Conservation (phyloP, 1,140 invertebrate species). For the Plutomurus gul region DNA sequence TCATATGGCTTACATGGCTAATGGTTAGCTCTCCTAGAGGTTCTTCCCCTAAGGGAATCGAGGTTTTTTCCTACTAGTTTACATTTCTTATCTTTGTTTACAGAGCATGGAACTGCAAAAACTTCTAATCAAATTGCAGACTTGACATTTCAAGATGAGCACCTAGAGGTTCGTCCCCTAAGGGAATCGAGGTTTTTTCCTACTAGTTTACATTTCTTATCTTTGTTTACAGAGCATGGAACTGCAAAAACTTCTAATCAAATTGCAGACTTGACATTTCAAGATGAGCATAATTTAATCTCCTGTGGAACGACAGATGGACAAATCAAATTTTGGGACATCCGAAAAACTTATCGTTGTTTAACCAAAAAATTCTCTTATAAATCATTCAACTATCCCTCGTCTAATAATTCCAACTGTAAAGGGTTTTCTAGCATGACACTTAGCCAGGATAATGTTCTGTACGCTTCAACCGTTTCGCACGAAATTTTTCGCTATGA, state of each 20-base stretch:
- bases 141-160: background rate
- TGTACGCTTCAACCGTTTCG: background rate
- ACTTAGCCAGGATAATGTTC: background rate
- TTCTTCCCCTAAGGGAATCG: no score
- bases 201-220: no score
- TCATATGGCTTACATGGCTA: background rate
- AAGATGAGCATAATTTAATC: background rate
- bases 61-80: no score
- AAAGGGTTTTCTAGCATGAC: background rate
- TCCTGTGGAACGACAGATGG: background rate
- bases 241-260: background rate
- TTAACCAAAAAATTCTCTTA: background rate
- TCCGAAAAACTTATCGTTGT: background rate
- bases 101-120: background rate
- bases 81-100: no score
- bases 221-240: background rate
- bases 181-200: no score
- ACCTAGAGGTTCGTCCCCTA: no score
- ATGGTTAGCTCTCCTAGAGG: background rate
- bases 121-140: background rate
- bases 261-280: background rate
- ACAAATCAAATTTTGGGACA: conserved; percentile 7
- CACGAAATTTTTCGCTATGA: conserved; percentile 2
- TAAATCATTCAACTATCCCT: background rate
- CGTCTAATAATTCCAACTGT: background rate